Conservation (phyloP, 2,113 vertebrate genomes). For the Falco punctatus region DNA sequence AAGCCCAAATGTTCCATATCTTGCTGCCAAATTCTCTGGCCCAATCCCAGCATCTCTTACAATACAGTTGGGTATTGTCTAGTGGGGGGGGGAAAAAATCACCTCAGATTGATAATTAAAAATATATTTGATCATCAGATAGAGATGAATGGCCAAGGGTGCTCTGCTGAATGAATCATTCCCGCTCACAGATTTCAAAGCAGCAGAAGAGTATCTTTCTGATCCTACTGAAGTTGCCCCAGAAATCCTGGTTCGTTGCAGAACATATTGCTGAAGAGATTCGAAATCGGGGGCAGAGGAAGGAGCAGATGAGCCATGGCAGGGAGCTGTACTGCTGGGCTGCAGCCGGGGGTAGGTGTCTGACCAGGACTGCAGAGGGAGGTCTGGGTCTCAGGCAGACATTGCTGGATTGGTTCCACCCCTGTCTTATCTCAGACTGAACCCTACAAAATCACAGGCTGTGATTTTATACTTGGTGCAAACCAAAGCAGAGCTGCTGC, state of each 20-base stretch:
- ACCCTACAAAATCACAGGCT: background rate
- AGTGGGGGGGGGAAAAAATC: background rate
- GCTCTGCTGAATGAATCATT: slow-evolving; percentile 10
- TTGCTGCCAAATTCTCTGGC: slow-evolving; percentile 54
- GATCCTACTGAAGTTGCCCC: background rate
- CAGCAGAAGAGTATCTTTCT: background rate
- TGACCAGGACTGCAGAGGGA: background rate
- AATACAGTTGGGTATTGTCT: slow-evolving; percentile 45
- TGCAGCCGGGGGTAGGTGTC: background rate
- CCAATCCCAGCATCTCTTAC: slow-evolving; percentile 1
- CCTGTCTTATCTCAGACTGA: background rate
- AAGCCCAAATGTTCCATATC: slow-evolving; percentile 58
- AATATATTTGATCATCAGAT: slow-evolving; percentile 32
- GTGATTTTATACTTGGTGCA: background rate
- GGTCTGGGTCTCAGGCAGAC: background rate
- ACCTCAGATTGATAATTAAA: slow-evolving; percentile 38
- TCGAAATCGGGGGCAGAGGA: background rate
- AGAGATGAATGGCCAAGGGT: background rate
- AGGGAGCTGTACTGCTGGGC: background rate
- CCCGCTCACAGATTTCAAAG: background rate
- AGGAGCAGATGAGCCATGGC: background rate
- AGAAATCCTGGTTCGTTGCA: background rate
- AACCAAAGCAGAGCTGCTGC: background rate
- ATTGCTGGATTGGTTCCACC: background rate
- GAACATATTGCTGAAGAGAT: background rate